Evolutionary conservation across 2,797 vertebrate species (phyloP), one percentile per base, ranked within the genome.

Genomic region (Tokudaia tokunoshimensis): DNA sequence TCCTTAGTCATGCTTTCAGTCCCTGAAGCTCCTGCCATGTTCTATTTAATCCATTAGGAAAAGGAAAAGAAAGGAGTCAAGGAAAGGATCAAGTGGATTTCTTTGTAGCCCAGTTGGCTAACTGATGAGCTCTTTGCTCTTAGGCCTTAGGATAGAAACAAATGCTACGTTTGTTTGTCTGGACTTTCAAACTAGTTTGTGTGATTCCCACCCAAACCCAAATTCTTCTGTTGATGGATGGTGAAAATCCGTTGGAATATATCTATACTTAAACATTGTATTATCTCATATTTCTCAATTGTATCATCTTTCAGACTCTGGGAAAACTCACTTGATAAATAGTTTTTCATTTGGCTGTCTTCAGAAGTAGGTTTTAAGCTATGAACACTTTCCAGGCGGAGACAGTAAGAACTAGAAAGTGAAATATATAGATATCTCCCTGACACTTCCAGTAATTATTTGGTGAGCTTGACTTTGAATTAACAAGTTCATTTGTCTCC

Each of bases 21-120:
- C 34, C 89, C 70, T 55, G 75, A 72, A 90, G 44, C 29, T 85
- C 91, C 14, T 72, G 85, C 63, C 11, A 63, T 50, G 59, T 29
- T 94, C 79, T 55, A 84, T 88, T 96, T 91, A 78, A 93, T 92
- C 61, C 61, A 94, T 41, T 63, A 96, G 74, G 78, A 85, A 70
- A 85, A 70, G 91, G n/a, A n/a, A 37, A 61, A 17, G 15, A 26
- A 84, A 81, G 95, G 41, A 93, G 57, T 57, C 41, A 41, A 41
- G 41, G 41, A 41, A 41, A 78, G 13, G 50, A 17, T 47, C 44
- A 65, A 15, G 50, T 26, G 50, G 34, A 59, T 95, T 87, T 91
- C 76, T 94, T 34, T 81, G 1, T 7, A 74, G 81, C 20, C 87
- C n/a, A 67, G 41, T 89, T 59, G 11, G 6, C 52, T 76, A 84